Evolutionary conservation across 2,113 vertebrate genomes (phyloP).

Genomic region (Indri indri): DNA sequence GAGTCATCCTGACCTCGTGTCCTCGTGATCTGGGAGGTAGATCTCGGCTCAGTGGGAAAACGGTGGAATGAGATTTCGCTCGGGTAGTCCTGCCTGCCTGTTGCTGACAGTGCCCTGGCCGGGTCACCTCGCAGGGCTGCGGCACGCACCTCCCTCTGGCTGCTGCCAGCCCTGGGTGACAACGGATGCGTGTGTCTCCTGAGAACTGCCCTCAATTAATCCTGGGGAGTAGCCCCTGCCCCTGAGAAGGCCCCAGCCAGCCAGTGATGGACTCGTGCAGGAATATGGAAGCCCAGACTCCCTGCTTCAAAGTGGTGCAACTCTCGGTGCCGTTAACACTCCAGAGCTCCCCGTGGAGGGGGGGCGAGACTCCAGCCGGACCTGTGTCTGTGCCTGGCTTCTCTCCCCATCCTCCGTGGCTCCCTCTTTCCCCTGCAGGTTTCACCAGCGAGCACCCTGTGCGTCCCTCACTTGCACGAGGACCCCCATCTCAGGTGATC

Average conservation of each 20-base stretch:
- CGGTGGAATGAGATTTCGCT: neutral
- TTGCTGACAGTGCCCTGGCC: rapidly evolving
- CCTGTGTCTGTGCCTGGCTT: rapidly evolving
- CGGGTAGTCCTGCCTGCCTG: rapidly evolving
- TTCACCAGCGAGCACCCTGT: rapidly evolving
- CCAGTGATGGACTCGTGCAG: neutral
- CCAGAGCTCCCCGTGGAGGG: rapidly evolving
- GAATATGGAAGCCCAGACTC: too few relatives aligned
- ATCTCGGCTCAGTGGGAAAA: neutral
- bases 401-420: too few relatives aligned
- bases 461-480: rapidly evolving
- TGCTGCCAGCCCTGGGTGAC: rapidly evolving
- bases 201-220: neutral
- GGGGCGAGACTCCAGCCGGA: too few relatives aligned
- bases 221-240: neutral
- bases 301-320: neutral
- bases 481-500: neutral
- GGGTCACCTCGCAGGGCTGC: rapidly evolving
- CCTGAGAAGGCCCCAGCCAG: rapidly evolving
- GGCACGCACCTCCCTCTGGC: too few relatives aligned
- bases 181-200: rapidly evolving
- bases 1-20: neutral
- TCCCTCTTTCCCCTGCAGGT: rapidly evolving
- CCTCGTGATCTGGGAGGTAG: neutral
- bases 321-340: too few relatives aligned